A percentile compares a stretch with the other conserved stretches of the same genome.
Conservation (phyloP, 2,797 vertebrate species). For the Menidia menidia region DNA sequence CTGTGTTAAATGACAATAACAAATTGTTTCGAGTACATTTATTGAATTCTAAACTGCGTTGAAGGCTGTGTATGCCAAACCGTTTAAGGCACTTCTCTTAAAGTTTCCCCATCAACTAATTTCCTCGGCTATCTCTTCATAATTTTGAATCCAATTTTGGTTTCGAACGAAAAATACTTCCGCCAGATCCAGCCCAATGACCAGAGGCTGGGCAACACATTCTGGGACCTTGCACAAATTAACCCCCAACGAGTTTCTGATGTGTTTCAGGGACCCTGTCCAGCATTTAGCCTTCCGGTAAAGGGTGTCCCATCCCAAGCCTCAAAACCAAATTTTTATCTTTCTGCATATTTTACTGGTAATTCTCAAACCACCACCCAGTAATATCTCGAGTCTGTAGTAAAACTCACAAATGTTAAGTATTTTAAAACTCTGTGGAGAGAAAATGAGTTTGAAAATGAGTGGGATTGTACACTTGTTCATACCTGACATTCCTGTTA, state of each 20-base stretch:
- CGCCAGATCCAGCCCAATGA: slow-evolving; percentile 35
- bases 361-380: slow-evolving; percentile 11
- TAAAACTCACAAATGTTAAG: slow-evolving; percentile 10
- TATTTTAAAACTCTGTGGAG: slow-evolving; percentile 10
- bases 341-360: slow-evolving; percentile 31
- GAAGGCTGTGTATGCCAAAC: neutral
- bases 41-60: neutral
- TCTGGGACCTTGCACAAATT: slow-evolving; percentile 32
- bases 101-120: slow-evolving; percentile 6
- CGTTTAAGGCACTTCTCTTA: slow-evolving; percentile 5
- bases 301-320: slow-evolving; percentile 26
- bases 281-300: slow-evolving; percentile 29
- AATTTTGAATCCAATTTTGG: neutral
- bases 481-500: neutral
- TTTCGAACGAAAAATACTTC: slow-evolving; percentile 18
- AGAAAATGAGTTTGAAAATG: slow-evolving; percentile 4
- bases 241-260: slow-evolving; percentile 32
- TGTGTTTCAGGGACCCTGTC: slow-evolving; percentile 30
- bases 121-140: slow-evolving; percentile 1
- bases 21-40: neutral
- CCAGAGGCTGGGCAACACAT: slow-evolving; percentile 15
- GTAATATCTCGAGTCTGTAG: slow-evolving; percentile 17
- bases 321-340: slow-evolving; percentile 42
- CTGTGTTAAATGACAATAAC: neutral
- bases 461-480: slow-evolving; percentile 1